Base-by-base conservation (phyloP, 2,888 invertebrate species). In the Dicyrtoma fusca region DNA sequence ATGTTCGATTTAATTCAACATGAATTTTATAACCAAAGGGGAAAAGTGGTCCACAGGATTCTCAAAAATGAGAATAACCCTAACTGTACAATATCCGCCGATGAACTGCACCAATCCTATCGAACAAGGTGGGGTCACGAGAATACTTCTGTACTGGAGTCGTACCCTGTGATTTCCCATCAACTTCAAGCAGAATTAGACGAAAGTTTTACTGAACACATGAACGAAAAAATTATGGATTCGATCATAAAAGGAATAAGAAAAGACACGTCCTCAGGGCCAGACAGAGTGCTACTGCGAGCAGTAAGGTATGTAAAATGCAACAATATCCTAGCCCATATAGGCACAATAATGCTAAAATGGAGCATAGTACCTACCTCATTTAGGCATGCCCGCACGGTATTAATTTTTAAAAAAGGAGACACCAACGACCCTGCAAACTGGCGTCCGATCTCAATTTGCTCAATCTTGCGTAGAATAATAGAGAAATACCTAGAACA, bases 381-480 rank as follows among this genome's bases (percentile, higher is more conserved):
- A n/a, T 64, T 64, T 25, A 21, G 44, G 17, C 10, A 17, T 6
- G 64, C 64, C 4, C 19, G 25, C 1, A 49, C 64, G 14, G 26
- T 64, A 3, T 64, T 64, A 25, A 64, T 64, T 25, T 64, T 14
- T n/a, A 64, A 64, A 23, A 64, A 23, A 23, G 64, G 64, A 1
- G 26, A 64, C 25, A 14, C 25, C 1, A 64, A 47, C n/a, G 64
- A 64, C 14, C 25, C 23, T 10, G 19, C 11, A 8, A 64, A 64
- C n/a, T 44, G 42, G 19, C 1, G 63, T 2, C 63, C 63, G 17
- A 63, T 63, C 13, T 63, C 63, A 11, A 23, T 63, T 63, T 63
- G 63, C 23, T 47, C 63, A 17, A 19, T 63, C 1, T 11, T 63
- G 14, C 17, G 63, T 19, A 1, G 63, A 6, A 63, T 47, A 10